A percentile compares a stretch with the other conserved stretches of the same genome.
Conservation (phyloP, 2,797 vertebrate genomes). For the Macroramphosus scolopax region DNA sequence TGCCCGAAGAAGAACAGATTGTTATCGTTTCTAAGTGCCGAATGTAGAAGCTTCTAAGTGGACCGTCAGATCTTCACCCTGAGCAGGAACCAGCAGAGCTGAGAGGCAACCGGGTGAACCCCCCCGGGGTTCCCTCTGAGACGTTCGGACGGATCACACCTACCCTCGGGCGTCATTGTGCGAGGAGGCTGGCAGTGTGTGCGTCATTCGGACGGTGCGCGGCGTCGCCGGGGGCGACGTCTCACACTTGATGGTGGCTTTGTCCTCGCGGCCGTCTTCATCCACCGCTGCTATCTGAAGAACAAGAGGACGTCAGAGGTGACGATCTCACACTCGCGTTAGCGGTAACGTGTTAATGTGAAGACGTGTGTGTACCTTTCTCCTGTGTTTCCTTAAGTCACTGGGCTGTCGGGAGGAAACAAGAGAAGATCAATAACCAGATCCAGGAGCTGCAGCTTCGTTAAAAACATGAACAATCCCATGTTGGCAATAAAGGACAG, state of each 20-base stretch:
- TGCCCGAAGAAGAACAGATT: no score
- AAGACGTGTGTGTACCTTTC: slow-evolving; percentile 84
- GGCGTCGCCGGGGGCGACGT: slow-evolving; percentile 96
- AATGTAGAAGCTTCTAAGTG: no score
- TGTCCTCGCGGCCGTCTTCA: slow-evolving; percentile 95
- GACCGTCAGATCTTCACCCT: no score
- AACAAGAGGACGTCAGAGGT: neutral
- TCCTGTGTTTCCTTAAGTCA: slow-evolving; percentile 96
- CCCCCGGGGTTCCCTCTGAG: neutral
- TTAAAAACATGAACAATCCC: neutral
- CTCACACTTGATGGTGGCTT: slow-evolving; percentile 99
- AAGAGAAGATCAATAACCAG: slow-evolving; percentile 4
- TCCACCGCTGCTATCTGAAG: slow-evolving; percentile 93
- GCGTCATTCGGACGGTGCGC: slow-evolving; percentile 93
- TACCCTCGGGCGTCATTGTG: slow-evolving; percentile 94
- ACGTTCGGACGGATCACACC: slow-evolving; percentile 1
- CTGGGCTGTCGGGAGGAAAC: slow-evolving; percentile 84
- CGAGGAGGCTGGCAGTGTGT: slow-evolving; percentile 94
- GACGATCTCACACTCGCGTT: neutral
- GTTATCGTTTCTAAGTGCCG: no score
- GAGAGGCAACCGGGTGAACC: no score
- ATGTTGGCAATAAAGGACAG: slow-evolving; percentile 13
- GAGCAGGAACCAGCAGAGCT: no score
- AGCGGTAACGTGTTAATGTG: no score
- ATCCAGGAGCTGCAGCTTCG: neutral